Base-by-base conservation (phyloP, 2,888 invertebrate genomes). In the Eupithecia dodoneata region DNA sequence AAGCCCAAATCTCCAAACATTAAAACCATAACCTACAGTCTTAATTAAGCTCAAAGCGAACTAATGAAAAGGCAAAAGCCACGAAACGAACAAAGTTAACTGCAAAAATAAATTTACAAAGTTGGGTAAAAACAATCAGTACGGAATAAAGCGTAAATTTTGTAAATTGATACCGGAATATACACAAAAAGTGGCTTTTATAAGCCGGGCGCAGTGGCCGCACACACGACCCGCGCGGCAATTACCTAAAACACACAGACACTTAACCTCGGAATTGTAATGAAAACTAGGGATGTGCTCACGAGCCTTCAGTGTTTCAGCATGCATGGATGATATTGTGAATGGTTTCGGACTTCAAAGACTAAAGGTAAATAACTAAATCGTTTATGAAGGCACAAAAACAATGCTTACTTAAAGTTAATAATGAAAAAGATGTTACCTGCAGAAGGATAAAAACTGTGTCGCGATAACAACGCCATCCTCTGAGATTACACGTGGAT, bases 181-280 rank as follows among this genome's bases (percentile, higher is more conserved):
- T 87, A 90, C 90, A 92, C 89, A 92, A 90, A 92, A 92, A 90
- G 87, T 88, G 83, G 84, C 82, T 79, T 80, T 84, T 80, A 82
- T 91, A 93, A 94, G 93, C 91, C 88, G 85, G 80, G 81, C 81
- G 81, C 82, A 82, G 84, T 81, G 83, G 75, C 74, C 81, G 83
- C 85, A 81, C 84, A 88, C 94, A 94, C 93, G 93, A 87, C 86
- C 89, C 94, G 93, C 92, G 92, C 87, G 86, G 88, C 94, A 94
- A 94, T 94, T 94, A 94, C 88, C 90, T 89, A 91, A 91, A 93
- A 91, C 91, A 93, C 92, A 93, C 93, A 93, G 90, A 87, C 92
- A 88, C 91, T 91, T 92, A 92, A 91, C 92, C 93, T 92, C 91
- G 89, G 93, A 92, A 91, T 92, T 92, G 92, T 94, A 94, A 94